Conservation (phyloP, 2,113 vertebrate species). For the Sphaerodactylus townsendi region DNA sequence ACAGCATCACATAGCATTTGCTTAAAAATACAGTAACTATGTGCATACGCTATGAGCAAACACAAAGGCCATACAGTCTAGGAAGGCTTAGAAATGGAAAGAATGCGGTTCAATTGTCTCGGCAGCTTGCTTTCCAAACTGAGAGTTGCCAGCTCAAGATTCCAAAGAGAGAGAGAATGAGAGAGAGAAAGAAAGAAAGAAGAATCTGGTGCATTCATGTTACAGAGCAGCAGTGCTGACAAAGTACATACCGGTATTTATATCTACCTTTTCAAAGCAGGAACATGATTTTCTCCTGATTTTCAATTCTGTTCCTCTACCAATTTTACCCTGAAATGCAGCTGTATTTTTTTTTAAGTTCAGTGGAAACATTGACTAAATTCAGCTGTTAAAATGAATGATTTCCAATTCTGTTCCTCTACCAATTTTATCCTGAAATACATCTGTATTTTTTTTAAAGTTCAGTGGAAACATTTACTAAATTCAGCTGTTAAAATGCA, state of each 20-base stretch:
- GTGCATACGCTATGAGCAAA: not conserved
- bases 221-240: not conserved
- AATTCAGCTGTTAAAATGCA: constrained; percentile 54
- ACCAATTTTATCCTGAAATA: constrained; percentile 35
- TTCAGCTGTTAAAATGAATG: constrained; percentile 48
- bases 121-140: not conserved
- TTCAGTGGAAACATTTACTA: constrained; percentile 56
- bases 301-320: constrained; percentile 57
- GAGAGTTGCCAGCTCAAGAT: not conserved
- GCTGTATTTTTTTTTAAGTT: constrained; percentile 49
- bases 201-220: too few relatives aligned
- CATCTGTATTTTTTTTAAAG: constrained; percentile 52
- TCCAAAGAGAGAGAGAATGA: not conserved
- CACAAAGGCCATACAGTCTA: not conserved
- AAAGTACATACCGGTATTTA: too few relatives aligned
- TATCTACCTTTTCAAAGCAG: not conserved
- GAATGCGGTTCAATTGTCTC: too few relatives aligned
- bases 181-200: too few relatives aligned
- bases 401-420: constrained; percentile 56
- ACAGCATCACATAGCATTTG: too few relatives aligned
- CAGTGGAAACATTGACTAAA: constrained; percentile 59
- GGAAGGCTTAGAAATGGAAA: not conserved
- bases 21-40: not conserved
- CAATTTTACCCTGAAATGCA: constrained; percentile 40
- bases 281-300: not conserved